Evolutionary conservation across 2,113 vertebrate genomes (phyloP).

Genomic region (Willisornis vidua): DNA sequence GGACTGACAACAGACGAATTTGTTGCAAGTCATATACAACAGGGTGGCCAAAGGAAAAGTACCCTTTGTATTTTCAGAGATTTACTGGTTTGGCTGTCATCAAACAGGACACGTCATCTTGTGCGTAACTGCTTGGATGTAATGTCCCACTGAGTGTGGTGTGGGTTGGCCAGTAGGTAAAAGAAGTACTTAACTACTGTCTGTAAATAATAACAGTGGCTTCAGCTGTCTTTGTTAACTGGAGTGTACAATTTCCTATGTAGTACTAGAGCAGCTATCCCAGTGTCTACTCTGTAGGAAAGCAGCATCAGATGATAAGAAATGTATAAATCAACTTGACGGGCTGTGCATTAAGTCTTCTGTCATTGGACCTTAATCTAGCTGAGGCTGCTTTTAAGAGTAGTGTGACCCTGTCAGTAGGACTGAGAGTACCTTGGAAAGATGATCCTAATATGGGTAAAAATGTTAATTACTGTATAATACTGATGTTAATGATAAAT

Average conservation of each 20-base stretch:
- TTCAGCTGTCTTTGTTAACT: not conserved
- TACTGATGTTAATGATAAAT: not conserved
- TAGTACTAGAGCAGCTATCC: not conserved
- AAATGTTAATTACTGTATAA: not conserved
- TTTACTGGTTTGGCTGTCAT: conserved; percentile 8
- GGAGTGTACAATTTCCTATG: not conserved
- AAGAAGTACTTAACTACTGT: not conserved
- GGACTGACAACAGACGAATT: not conserved
- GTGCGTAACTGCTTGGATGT: not conserved
- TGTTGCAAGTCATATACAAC: not conserved
- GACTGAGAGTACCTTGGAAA: not conserved
- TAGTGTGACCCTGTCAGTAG: not conserved
- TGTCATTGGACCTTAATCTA: not conserved
- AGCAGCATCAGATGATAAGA: not conserved
- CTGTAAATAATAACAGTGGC: not conserved
- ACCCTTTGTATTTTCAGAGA: not conserved
- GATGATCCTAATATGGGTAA: not conserved
- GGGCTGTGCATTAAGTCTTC: not conserved
- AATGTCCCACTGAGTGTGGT: not conserved
- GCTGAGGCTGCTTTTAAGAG: not conserved
- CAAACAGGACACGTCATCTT: not conserved
- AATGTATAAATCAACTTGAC: not conserved
- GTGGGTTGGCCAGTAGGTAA: not conserved
- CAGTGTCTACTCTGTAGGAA: not conserved
- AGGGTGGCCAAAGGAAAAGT: not conserved